Conservation (phyloP, 2,113 vertebrate species). For the Phasianus colchicus region DNA sequence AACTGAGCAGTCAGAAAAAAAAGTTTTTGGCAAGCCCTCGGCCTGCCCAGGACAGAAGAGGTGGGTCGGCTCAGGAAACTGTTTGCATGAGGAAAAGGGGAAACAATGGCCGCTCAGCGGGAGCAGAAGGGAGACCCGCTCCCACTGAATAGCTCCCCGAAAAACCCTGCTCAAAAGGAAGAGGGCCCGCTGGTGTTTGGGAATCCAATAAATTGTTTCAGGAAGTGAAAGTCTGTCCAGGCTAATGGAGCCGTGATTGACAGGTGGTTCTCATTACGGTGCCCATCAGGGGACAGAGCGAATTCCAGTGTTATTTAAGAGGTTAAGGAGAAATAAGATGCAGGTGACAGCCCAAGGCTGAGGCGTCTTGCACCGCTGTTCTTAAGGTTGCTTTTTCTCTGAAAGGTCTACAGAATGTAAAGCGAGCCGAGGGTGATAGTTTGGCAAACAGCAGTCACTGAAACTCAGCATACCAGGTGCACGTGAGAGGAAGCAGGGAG, state of each 20-base stretch:
- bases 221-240: conserved; percentile 83
- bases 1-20: conserved; percentile 61
- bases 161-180: conserved; percentile 72
- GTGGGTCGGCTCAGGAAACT: conserved; percentile 84
- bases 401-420: not conserved
- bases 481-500: not conserved
- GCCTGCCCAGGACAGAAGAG: conserved; percentile 73
- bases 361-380: not conserved
- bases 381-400: not conserved
- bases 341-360: conserved; percentile 68
- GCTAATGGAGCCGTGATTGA: conserved; percentile 86
- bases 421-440: not conserved
- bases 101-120: conserved; percentile 83
- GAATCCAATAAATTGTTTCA: conserved; percentile 87
- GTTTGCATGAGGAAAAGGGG: conserved; percentile 81
- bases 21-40: conserved; percentile 78
- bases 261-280: conserved; percentile 82
- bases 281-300: conserved; percentile 78
- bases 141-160: conserved; percentile 76
- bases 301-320: conserved; percentile 75
- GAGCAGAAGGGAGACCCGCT: conserved; percentile 78
- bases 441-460: not conserved
- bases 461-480: not conserved
- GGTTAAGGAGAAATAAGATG: conserved; percentile 72
- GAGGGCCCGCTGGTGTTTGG: conserved; percentile 77